These are phyloP conservation scores for Chondrosia reniformis DNA, from an alignment of 37 sponge, comb jelly and placozoan species.

Conservation along the genomic window DNA sequence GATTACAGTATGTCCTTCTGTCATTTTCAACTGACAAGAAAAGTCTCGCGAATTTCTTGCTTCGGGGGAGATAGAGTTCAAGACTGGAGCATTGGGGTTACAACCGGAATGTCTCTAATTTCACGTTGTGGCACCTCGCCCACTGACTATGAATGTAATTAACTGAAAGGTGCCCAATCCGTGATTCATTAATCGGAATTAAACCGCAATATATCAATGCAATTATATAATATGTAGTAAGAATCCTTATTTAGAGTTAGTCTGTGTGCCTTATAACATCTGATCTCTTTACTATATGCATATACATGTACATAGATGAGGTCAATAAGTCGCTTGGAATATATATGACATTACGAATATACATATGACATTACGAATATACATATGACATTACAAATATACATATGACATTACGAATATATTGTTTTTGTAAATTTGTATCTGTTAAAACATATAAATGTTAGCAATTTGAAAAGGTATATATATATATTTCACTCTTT, in stretches of 20 bases:
- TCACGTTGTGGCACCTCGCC: conserved; percentile 4
- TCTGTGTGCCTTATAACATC: no score
- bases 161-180: neutral
- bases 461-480: no score
- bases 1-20: neutral
- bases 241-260: no score
- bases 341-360: neutral
- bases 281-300: neutral
- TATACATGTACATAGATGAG: neutral
- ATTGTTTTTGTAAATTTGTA: no score
- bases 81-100: conserved; percentile 19
- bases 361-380: neutral
- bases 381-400: neutral
- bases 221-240: no score
- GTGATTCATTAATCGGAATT: no score
- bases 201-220: no score
- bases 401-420: neutral
- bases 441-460: no score
- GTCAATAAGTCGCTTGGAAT: neutral
- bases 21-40: neutral
- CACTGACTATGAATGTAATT: conserved; percentile 9
- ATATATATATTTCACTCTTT: no score
- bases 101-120: conserved; percentile 20
- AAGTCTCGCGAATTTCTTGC: neutral
- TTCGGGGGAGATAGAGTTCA: no score